These are phyloP conservation scores for Pterocles orientalis DNA, from an alignment of 2,113 vertebrate species.

Conservation along the genomic window DNA sequence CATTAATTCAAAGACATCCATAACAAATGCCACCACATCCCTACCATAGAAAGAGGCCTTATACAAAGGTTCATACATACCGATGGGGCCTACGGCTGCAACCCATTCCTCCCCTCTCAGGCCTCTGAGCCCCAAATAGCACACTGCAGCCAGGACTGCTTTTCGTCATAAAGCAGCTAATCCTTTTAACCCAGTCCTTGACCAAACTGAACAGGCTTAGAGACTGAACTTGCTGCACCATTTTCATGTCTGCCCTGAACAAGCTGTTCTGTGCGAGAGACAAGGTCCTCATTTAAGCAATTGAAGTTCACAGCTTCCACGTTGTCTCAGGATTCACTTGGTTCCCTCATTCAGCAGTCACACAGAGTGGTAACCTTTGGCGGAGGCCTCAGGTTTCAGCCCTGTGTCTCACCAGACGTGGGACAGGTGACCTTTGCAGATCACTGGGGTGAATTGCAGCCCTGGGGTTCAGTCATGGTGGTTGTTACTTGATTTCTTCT, in stretches of 20 bases:
- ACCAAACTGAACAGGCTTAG: not conserved
- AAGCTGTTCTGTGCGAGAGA: not conserved
- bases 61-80: not conserved
- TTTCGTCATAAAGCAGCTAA: not conserved
- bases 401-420: not conserved
- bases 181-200: not conserved
- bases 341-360: not conserved
- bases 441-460: not conserved
- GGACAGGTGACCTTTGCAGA: not conserved
- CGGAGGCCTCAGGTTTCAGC: not conserved
- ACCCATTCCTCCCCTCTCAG: not conserved
- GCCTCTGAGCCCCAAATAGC: not conserved
- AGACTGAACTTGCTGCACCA: not conserved
- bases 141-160: not conserved
- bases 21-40: not conserved
- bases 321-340: too few relatives aligned
- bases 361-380: too few relatives aligned
- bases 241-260: not conserved
- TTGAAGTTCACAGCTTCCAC: not conserved
- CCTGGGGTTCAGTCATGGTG: not conserved
- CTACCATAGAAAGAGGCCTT: not conserved
- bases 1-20: not conserved
- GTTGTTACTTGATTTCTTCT: not conserved
- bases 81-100: not conserved
- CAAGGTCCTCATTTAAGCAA: not conserved